phyloP scores from a whole-genome alignment of 53 echinoderm and acorn worm genomes.

The Glandiceps talaboti region DNA sequence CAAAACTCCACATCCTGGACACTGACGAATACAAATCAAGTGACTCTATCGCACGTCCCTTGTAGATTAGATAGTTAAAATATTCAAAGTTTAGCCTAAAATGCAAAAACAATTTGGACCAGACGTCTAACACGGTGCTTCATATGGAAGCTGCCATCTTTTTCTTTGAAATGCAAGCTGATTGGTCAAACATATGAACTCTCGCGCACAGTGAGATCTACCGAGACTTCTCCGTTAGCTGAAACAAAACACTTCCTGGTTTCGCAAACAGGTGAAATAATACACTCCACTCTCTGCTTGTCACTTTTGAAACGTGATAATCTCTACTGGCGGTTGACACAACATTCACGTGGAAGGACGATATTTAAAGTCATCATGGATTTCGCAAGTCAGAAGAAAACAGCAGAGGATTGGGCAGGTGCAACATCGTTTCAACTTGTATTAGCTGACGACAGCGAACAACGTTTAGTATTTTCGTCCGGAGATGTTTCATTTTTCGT shows the following conservation, averaged over 20 bases:
- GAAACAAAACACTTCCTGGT: not conserved
- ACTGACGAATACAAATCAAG: no score
- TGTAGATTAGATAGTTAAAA: no score
- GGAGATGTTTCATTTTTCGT: not conserved
- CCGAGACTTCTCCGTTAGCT: not conserved
- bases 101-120: no score
- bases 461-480: slow-evolving; percentile 11
- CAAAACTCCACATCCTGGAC: not conserved
- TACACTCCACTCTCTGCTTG: no score
- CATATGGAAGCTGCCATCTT: not conserved
- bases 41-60: no score
- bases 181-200: not conserved
- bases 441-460: slow-evolving; percentile 20
- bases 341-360: no score
- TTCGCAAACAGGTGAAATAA: not conserved
- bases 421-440: slow-evolving; percentile 14
- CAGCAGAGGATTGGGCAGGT: not conserved
- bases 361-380: no score
- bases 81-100: no score
- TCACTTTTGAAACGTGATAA: no score
- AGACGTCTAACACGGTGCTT: not conserved
- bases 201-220: not conserved
- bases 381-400: not conserved
- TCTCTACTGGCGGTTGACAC: no score
- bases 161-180: not conserved